Evolutionary conservation across 2,113 vertebrate species (phyloP).

Genomic region (Raja brachyura): DNA sequence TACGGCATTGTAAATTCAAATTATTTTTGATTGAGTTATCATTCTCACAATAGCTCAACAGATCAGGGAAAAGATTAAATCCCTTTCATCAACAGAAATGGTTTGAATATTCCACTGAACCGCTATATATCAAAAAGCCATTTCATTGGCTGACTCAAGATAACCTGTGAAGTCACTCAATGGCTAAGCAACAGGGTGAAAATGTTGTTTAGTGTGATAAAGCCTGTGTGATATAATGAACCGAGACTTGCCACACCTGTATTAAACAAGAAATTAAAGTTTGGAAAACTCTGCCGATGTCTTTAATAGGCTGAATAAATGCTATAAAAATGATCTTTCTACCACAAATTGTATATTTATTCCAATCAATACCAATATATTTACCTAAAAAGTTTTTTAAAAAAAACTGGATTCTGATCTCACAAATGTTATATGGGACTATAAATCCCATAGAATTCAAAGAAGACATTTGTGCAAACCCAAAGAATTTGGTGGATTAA

Average conservation of each 20-base stretch:
- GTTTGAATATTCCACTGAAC: slow-evolving; percentile 1
- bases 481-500: too few relatives aligned
- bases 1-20: slow-evolving; percentile 18
- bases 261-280: not conserved
- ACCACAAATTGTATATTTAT: too few relatives aligned
- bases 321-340: too few relatives aligned
- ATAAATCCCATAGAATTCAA: too few relatives aligned
- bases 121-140: not conserved
- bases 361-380: too few relatives aligned
- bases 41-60: not conserved
- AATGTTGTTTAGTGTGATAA: not conserved
- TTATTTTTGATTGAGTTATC: slow-evolving; percentile 34
- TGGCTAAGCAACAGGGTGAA: not conserved
- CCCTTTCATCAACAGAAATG: slow-evolving; percentile 11
- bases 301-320: too few relatives aligned
- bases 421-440: too few relatives aligned
- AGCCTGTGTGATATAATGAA: not conserved
- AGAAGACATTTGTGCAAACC: too few relatives aligned
- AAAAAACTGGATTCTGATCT: too few relatives aligned
- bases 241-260: not conserved
- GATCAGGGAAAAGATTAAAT: slow-evolving; percentile 10
- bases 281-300: too few relatives aligned
- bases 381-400: too few relatives aligned
- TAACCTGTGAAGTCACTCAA: not conserved
- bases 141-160: not conserved